A percentile compares a stretch with the other conserved stretches of the same genome.
These are phyloP conservation scores for Nomada flava DNA, from an alignment of 2,888 invertebrate species.

Conservation along the genomic window DNA sequence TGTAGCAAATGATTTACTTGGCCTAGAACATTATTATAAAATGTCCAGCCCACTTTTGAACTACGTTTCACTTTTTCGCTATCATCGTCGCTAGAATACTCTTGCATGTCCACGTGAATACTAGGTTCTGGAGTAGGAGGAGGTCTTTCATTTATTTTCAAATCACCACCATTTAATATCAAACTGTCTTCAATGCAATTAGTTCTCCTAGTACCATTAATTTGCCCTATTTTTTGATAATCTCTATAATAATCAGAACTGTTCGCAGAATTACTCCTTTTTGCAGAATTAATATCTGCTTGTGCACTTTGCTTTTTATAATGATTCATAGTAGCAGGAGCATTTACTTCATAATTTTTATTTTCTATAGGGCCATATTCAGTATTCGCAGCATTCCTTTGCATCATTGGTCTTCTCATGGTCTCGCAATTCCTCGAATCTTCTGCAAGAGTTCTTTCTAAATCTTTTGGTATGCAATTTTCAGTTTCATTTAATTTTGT, in stretches of 20 bases:
- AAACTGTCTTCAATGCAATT: constrained; percentile 63
- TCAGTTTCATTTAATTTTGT: constrained; percentile 26
- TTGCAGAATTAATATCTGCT: constrained; percentile 6
- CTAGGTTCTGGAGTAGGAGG: constrained; percentile 85
- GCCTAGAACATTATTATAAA: constrained; percentile 89
- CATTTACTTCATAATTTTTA: not conserved
- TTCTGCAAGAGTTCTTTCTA: constrained; percentile 15
- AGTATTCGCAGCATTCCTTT: constrained; percentile 9
- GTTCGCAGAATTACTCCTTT: constrained; percentile 23
- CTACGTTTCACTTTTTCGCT: constrained; percentile 85
- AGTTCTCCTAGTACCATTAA: constrained; percentile 8
- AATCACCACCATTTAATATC: constrained; percentile 73
- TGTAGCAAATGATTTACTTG: constrained; percentile 86
- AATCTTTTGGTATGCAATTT: not conserved
- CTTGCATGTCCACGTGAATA: constrained; percentile 85
- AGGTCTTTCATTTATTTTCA: constrained; percentile 76
- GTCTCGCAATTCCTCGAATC: constrained; percentile 19
- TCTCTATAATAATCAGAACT: constrained; percentile 31
- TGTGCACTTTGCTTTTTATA: constrained; percentile 15
- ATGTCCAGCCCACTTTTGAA: constrained; percentile 88
- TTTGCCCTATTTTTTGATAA: constrained; percentile 23
- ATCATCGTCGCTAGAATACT: constrained; percentile 81
- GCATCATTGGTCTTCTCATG: constrained; percentile 20
- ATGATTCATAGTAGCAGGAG: constrained; percentile 6
- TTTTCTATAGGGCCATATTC: constrained; percentile 14